Conservation (phyloP, 2,888 invertebrate genomes). For the Aproaerema taeniolella region DNA sequence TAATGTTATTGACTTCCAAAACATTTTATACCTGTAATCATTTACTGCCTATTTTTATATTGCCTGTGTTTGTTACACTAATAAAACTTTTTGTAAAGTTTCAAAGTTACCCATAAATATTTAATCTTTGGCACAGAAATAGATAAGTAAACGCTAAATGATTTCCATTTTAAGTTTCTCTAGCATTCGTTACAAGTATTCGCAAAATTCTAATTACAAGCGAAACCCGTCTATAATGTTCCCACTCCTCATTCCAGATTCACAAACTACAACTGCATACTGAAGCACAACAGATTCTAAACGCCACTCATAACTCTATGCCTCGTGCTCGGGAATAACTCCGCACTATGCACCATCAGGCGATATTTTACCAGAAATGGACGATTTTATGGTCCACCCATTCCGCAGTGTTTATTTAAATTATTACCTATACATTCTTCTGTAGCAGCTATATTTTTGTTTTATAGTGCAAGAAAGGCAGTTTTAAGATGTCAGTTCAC, state of each 20-base stretch:
- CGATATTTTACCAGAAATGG: conserved; percentile 53
- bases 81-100: too few species aligned
- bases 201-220: conserved; percentile 12
- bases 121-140: too few species aligned
- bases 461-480: conserved; percentile 3
- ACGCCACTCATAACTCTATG: conserved; percentile 51
- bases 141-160: too few species aligned
- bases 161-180: too few species aligned
- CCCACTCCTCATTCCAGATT: too few species aligned
- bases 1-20: too few species aligned
- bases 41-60: too few species aligned
- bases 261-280: conserved; percentile 17
- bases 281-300: conserved; percentile 34
- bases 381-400: conserved; percentile 44
- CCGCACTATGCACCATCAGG: conserved; percentile 42
- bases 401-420: conserved; percentile 44
- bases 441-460: conserved; percentile 10
- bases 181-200: not conserved
- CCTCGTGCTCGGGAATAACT: conserved; percentile 59
- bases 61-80: too few species aligned
- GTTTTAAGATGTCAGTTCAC: conserved; percentile 2
- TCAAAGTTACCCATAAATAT: too few species aligned
- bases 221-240: conserved; percentile 7
- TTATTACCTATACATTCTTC: conserved; percentile 22
- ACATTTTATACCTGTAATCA: too few species aligned